Evolutionary conservation across 1,140 invertebrate species (phyloP).

Genomic region (Drosophila quadrilineata): DNA sequence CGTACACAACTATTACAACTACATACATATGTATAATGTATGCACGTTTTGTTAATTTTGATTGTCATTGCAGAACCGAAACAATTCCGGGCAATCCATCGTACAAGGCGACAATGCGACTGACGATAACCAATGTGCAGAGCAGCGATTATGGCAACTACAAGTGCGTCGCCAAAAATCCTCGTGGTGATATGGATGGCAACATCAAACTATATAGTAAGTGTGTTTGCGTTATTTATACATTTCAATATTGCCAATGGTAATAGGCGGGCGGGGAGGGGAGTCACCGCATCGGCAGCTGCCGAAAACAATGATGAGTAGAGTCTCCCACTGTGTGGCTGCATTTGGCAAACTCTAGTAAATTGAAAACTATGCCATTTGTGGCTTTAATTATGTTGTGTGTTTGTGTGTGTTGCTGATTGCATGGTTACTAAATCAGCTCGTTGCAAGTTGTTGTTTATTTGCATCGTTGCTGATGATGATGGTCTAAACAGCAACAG

Average conservation of each 20-base stretch:
- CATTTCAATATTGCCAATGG: conserved; percentile 55
- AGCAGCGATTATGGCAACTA: conserved; percentile 92
- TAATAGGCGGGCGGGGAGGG: too few relatives aligned
- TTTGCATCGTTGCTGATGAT: too few relatives aligned
- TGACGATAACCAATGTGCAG: conserved; percentile 88
- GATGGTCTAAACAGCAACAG: too few relatives aligned
- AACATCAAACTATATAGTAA: conserved; percentile 95
- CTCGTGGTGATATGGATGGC: conserved; percentile 94
- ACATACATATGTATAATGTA: not conserved
- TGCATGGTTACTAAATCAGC: too few relatives aligned
- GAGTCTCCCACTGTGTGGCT: not conserved
- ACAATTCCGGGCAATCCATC: conserved; percentile 86
- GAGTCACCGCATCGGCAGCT: too few relatives aligned
- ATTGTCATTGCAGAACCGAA: conserved; percentile 82
- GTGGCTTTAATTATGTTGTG: conserved; percentile 66
- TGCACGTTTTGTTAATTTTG: not conserved
- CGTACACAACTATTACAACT: not conserved
- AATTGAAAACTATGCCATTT: conserved; percentile 58
- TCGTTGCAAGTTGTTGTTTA: too few relatives aligned
- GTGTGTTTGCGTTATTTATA: conserved; percentile 83
- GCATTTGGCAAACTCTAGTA: conserved; percentile 30
- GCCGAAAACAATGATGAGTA: too few relatives aligned
- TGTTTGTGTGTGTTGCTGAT: conserved; percentile 26
- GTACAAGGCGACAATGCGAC: conserved; percentile 92
- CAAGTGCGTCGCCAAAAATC: conserved; percentile 96